Evolutionary conservation across 2,888 invertebrate genomes (phyloP).

Genomic region (Lutraria lutraria): DNA sequence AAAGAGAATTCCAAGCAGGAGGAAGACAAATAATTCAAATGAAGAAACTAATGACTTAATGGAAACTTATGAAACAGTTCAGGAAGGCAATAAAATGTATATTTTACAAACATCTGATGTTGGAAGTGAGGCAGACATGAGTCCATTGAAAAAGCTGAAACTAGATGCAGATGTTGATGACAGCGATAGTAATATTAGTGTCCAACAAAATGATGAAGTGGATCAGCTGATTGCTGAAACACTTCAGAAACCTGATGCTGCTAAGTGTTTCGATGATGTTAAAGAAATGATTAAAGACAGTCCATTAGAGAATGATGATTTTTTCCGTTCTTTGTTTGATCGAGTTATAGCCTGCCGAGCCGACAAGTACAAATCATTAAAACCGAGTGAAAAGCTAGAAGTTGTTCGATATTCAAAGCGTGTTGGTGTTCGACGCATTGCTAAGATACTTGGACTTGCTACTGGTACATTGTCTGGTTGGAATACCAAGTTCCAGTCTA

Average conservation of each 20-base stretch:
- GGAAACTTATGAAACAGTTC: not conserved
- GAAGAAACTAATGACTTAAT: not conserved
- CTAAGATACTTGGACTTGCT: conserved; percentile 66
- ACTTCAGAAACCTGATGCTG: conserved; percentile 54
- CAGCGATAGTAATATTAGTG: not conserved
- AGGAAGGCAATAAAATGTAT: conserved; percentile 18
- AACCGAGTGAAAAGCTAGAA: conserved; percentile 67
- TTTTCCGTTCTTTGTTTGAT: conserved; percentile 61
- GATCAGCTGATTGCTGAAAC: conserved; percentile 64
- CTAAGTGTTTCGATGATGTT: conserved; percentile 62
- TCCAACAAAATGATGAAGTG: conserved; percentile 47
- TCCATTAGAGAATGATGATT: conserved; percentile 53
- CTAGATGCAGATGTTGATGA: not conserved
- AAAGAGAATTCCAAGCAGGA: conserved; percentile 12
- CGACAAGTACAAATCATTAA: conserved; percentile 66
- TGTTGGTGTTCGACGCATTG: conserved; percentile 63
- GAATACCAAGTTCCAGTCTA: conserved; percentile 63
- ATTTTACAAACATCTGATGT: not conserved
- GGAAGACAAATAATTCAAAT: not conserved
- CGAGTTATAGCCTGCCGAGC: conserved; percentile 53
- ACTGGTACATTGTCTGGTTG: conserved; percentile 69
- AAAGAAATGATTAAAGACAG: conserved; percentile 52
- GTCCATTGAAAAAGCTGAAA: not conserved
- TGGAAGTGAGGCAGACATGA: not conserved
- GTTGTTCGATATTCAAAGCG: conserved; percentile 64